Evolutionary conservation across 2,888 invertebrate genomes (phyloP).

Genomic region (Apamea anceps): DNA sequence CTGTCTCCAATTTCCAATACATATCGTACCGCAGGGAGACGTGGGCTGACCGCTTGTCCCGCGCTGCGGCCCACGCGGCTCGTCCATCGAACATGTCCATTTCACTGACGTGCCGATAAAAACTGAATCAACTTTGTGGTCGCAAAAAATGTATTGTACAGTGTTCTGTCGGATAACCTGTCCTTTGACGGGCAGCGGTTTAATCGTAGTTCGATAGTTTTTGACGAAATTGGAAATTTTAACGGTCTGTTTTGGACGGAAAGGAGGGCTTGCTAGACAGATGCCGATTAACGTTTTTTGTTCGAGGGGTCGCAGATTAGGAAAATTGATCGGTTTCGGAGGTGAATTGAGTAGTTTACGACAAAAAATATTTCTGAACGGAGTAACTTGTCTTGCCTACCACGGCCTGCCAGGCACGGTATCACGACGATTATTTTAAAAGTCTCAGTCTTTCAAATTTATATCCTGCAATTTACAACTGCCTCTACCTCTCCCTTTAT

Average conservation of each 20-base stretch:
- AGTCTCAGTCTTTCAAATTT: neutral
- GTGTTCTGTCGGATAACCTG: slow-evolving; percentile 64
- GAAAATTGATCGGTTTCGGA: slow-evolving; percentile 8
- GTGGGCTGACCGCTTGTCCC: slow-evolving; percentile 62
- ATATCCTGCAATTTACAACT: neutral
- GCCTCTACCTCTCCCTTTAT: neutral
- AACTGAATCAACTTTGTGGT: slow-evolving; percentile 76
- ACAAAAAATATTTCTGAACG: neutral
- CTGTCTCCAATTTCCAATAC: slow-evolving; percentile 54
- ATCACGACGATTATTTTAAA: neutral
- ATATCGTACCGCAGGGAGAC: slow-evolving; percentile 51
- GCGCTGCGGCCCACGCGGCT: slow-evolving; percentile 71
- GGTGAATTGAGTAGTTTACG: neutral
- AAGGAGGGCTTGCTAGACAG: slow-evolving; percentile 40
- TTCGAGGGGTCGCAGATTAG: slow-evolving; percentile 2
- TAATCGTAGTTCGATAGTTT: slow-evolving; percentile 65
- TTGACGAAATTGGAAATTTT: slow-evolving; percentile 60
- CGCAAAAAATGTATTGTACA: slow-evolving; percentile 68
- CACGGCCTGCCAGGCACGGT: too few species aligned
- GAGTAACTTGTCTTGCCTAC: neutral
- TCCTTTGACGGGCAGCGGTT: slow-evolving; percentile 70
- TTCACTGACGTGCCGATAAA: slow-evolving; percentile 68
- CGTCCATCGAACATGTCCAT: slow-evolving; percentile 78
- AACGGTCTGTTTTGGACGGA: slow-evolving; percentile 65
- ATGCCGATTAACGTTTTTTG: slow-evolving; percentile 43